Evolutionary conservation across 2,113 vertebrate genomes (phyloP).

Genomic region (Neodontobutis hainanensis): DNA sequence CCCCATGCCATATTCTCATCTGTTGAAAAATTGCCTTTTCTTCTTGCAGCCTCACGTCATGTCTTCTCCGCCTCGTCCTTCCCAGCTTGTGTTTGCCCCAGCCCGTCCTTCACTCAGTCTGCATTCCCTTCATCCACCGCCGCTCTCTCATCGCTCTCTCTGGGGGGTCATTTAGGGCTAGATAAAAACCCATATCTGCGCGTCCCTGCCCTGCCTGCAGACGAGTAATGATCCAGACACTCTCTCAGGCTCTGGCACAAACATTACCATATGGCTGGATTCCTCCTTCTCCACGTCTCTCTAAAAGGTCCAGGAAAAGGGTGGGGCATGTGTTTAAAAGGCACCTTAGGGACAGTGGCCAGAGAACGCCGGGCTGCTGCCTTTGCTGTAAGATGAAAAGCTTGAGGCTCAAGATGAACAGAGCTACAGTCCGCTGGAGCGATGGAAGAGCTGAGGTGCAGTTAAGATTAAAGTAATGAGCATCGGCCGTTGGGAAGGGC

Average conservation of each 20-base stretch:
- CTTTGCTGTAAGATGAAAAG: conserved; percentile 36
- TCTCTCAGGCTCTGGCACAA: conserved; percentile 11
- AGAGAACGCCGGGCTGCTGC: conserved; percentile 5
- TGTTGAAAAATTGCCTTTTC: neutral
- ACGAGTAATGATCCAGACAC: conserved; percentile 56
- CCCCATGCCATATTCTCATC: conserved; percentile 16
- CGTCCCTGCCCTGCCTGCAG: conserved; percentile 37
- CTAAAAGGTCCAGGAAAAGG: conserved; percentile 50
- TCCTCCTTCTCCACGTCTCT: conserved; percentile 3
- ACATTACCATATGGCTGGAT: conserved; percentile 14
- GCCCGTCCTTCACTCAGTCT: neutral
- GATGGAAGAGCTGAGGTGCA: conserved; percentile 5
- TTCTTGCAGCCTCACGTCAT: neutral
- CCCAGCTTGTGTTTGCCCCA: neutral
- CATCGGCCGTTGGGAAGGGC: neutral
- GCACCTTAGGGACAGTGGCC: conserved; percentile 31
- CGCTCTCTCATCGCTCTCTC: conserved; percentile 49
- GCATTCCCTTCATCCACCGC: neutral
- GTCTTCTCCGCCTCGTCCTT: neutral
- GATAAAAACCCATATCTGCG: conserved; percentile 40
- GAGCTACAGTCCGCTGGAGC: conserved; percentile 5
- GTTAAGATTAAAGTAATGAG: conserved; percentile 1
- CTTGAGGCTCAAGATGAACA: neutral
- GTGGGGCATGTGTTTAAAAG: conserved; percentile 30
- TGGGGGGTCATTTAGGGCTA: conserved; percentile 57